Conservation (phyloP, 2,797 vertebrate genomes). For the Lerista edwardsae region DNA sequence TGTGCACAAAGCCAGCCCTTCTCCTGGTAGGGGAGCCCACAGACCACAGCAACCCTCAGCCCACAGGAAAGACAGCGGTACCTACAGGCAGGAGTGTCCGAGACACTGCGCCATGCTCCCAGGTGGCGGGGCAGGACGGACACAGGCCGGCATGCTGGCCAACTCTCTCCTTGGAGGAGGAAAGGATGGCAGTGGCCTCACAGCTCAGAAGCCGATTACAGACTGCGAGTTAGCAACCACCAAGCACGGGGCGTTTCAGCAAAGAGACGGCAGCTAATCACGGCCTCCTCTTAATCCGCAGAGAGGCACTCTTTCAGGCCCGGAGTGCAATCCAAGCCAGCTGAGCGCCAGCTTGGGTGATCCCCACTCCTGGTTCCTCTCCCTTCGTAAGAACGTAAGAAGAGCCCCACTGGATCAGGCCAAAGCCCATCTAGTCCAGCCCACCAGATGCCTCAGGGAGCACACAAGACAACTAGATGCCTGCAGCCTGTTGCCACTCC, state of each 20-base stretch:
- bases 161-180: neutral
- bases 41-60: neutral
- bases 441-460: too few relatives aligned
- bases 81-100: conserved; percentile 55
- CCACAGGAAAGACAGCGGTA: conserved; percentile 16
- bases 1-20: neutral
- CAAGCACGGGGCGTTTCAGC: fast-evolving
- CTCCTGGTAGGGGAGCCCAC: neutral
- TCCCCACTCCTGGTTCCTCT: too few relatives aligned
- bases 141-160: conserved; percentile 46
- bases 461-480: too few relatives aligned
- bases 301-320: conserved; percentile 49
- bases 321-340: fast-evolving
- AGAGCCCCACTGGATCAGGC: too few relatives aligned
- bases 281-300: conserved; percentile 46
- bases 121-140: neutral
- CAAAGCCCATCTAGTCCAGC: too few relatives aligned
- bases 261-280: conserved; percentile 55
- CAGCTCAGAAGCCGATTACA: conserved; percentile 31
- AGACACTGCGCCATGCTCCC: neutral
- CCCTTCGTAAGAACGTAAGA: too few relatives aligned
- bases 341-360: neutral
- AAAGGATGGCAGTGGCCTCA: fast-evolving
- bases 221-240: conserved; percentile 46
- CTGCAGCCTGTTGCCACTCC: too few relatives aligned